Percentiles rank a stretch among this genome's conserved stretches.
phyloP scores from a whole-genome alignment of 2,797 vertebrate species.

The Calcarius lapponicus region DNA sequence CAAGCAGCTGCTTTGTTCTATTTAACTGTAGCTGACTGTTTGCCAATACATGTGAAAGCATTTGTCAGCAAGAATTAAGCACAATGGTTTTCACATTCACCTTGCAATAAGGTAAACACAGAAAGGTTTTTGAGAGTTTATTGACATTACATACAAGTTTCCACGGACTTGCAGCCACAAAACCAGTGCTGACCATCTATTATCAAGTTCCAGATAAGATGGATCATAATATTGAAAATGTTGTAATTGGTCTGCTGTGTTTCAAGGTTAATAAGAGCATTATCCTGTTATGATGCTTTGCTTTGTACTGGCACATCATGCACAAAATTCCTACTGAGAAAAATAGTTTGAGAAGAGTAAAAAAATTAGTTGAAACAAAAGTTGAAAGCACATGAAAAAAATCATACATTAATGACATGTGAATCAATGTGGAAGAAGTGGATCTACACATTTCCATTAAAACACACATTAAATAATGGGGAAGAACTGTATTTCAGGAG shows the following conservation, averaged over 20 bases:
- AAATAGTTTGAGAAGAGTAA: not conserved
- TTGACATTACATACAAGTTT: not conserved
- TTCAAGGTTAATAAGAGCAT: not conserved
- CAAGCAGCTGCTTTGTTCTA: constrained; percentile 29
- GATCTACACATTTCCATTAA: not conserved
- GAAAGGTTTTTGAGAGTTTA: constrained; percentile 20
- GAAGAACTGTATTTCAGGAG: not conserved
- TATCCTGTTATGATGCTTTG: not conserved
- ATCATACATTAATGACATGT: not conserved
- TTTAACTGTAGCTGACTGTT: constrained; percentile 48
- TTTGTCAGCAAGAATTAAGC: constrained; percentile 68
- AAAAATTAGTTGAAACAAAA: not conserved
- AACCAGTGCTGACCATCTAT: not conserved
- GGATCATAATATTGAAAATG: constrained; percentile 8
- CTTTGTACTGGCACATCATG: not conserved
- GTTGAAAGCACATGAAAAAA: not conserved
- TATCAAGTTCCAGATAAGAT: not conserved
- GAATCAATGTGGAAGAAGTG: not conserved
- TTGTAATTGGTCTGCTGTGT: not conserved
- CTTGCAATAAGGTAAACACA: constrained; percentile 33
- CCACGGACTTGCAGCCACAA: not conserved
- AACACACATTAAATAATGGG: not conserved
- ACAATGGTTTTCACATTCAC: constrained; percentile 46
- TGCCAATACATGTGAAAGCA: constrained; percentile 51
- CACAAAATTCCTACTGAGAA: not conserved